Evolutionary conservation across 1,140 invertebrate species (phyloP), one percentile per base, ranked within the genome.

Genomic region (Pinna nobilis): DNA sequence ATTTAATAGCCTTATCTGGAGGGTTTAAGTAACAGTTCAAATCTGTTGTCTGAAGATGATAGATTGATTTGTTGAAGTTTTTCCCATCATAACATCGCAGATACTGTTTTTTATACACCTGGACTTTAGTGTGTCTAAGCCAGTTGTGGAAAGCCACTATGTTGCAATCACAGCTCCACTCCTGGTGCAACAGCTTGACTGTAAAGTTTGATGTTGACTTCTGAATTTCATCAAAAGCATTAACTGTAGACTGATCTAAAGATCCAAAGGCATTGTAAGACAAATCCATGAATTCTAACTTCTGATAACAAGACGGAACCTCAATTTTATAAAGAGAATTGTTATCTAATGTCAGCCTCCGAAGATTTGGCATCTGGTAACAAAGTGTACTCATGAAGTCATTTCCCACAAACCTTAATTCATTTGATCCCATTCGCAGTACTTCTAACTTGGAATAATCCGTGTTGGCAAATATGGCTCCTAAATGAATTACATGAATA

Each of bases 131-230:
- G 13, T n/a, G 51, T n/a, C 33, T 39, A 15, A 71, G 20, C 69
- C 69, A 71, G 3, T 53, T 33, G 5, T 44, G 15, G 50, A 71
- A 71, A 18, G 33, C 35, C n/a, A 53, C 30, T 7, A 71, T 41
- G n/a, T 33, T 11, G 51, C 69, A 71, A 30, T 71, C 69, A 71
- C 69, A 71, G 11, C 39, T 37, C 23, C 60, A 71, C 23, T 64
- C 44, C 18, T 71, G 60, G 7, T 33, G n/a, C 9, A 49, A 3
- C 18, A 61, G 57, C 41, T 64, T 71, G 13, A 70, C 44, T 1
- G 28, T 50, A 7, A 70, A n/a, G 9, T 33, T 64, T 2, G 25
- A 9, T 15, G 47, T 39, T 37, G 13, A 23, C 2, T 4, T 13
- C 35, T 51, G 57, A 15, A 71, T 71, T 23, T 13, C 11, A 41